A percentile compares a stretch with the other conserved stretches of the same genome.
phyloP scores from a whole-genome alignment of 2,888 invertebrate genomes.

The Idaea aversata region DNA sequence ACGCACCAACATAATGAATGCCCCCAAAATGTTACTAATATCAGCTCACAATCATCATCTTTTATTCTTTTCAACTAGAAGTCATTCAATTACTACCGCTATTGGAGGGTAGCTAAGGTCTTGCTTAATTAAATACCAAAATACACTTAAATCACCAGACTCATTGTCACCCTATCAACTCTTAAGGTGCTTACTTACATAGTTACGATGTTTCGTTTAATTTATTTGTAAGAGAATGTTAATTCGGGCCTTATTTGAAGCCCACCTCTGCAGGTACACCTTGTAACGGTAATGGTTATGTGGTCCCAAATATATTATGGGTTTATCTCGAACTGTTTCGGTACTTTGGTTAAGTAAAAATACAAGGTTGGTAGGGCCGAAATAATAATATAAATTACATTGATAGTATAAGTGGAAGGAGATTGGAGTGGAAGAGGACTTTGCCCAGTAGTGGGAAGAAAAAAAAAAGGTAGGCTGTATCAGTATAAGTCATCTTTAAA shows the following conservation, averaged over 20 bases:
- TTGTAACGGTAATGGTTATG: conserved; percentile 11
- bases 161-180: conserved; percentile 22
- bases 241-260: conserved; percentile 31
- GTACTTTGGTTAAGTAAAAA: not conserved
- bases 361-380: not conserved
- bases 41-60: not conserved
- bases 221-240: conserved; percentile 35
- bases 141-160: conserved; percentile 2
- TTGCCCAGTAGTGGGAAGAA: no score
- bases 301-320: conserved; percentile 6
- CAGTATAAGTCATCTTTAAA: no score
- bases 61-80: not conserved
- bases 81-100: not conserved
- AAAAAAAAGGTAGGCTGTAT: no score
- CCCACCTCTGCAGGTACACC: not conserved
- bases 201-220: conserved; percentile 30
- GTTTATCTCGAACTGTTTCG: conserved; percentile 1
- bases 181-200: conserved; percentile 32
- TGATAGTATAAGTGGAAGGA: no score
- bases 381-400: conserved; percentile 13
- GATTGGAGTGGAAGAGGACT: no score
- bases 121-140: not conserved
- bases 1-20: not conserved
- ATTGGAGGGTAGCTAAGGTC: not conserved
- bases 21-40: not conserved